phyloP scores from a whole-genome alignment of 2,888 invertebrate genomes.

The Drosophila mayaguana region DNA sequence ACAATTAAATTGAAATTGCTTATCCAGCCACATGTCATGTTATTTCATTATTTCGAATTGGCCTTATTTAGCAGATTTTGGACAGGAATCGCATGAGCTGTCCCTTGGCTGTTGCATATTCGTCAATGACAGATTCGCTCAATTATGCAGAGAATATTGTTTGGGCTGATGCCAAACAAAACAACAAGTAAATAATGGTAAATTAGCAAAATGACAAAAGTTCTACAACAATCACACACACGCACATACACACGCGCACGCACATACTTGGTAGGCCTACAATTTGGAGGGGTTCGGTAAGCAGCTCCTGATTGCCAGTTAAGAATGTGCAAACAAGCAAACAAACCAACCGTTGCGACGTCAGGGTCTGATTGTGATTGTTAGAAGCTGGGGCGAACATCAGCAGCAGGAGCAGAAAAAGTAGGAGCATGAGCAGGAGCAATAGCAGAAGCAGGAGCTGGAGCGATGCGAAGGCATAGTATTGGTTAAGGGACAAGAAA shows the following conservation, averaged over 20 bases:
- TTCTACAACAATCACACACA: conserved; percentile 54
- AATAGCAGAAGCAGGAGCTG: background rate
- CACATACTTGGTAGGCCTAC: conserved; percentile 20
- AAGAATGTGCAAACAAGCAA: conserved; percentile 75
- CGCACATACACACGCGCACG: conserved; percentile 4
- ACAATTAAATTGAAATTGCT: conserved; percentile 48
- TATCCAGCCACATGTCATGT: conserved; percentile 17
- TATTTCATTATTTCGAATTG: conserved; percentile 20
- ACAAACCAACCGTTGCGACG: conserved; percentile 56
- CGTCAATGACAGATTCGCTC: conserved; percentile 22
- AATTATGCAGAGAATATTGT: conserved; percentile 32
- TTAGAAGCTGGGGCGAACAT: conserved; percentile 18
- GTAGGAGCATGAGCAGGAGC: background rate
- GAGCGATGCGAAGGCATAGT: background rate
- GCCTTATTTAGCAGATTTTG: background rate
- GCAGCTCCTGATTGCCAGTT: conserved; percentile 66
- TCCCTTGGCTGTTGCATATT: conserved; percentile 21
- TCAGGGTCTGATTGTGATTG: conserved; percentile 60
- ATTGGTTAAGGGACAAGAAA: conserved; percentile 37
- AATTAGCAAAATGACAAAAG: conserved; percentile 73
- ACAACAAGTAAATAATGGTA: conserved; percentile 71
- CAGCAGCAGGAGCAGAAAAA: conserved; percentile 1
- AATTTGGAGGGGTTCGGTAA: conserved; percentile 20
- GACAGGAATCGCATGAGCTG: background rate
- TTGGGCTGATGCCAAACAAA: conserved; percentile 50